Base-by-base conservation (phyloP, 1,140 invertebrate genomes). In the Lanistes nyassanus region DNA sequence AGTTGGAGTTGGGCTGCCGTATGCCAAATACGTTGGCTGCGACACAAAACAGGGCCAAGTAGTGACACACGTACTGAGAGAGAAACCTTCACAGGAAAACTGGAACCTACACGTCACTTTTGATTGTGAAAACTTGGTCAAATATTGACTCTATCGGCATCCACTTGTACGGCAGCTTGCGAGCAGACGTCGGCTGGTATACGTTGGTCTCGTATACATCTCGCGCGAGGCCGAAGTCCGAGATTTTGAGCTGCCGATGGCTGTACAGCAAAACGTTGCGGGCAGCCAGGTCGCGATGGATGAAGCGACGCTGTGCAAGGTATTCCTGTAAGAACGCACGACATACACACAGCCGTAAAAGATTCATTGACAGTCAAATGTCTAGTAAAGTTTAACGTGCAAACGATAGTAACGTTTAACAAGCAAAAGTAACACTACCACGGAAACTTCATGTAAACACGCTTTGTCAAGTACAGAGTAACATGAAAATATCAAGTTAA, bases 181-280 rank as follows among this genome's bases (percentile, higher is more conserved):
- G 84, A 53, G 82, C 80, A 21, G 84, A 86, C 4, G 81, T 84
- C 4, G 83, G 85, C 74, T 80, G 81, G 78, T 91, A 91, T 47
- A 87, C 76, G 58, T 86, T 87, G 13, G 88, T 87, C 75, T 87
- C 84, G 76, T 90, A 90, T 23, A 91, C 84, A 74, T 90, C 89
- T 36, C 90, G 77, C 11, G 91, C 88, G 21, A 92, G 79, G 7
- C 91, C 91, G 78, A 92, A 92, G 82, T 92, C 91, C 23, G 89
- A 89, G 11, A 91, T 86, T 79, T 91, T 91, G 19, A 90, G 81
- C 21, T 96, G 92, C 3, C 97, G 89, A 26, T 91, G 90, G 1
- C 93, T 93, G 16, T 95, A 98, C 6, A 98, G 95, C 21, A 98
- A 88, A 83, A 97, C 98, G 89, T 98, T 98, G 26, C 97, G 91